phyloP scores from a whole-genome alignment of 2,888 invertebrate species.

The Blera fallax region DNA sequence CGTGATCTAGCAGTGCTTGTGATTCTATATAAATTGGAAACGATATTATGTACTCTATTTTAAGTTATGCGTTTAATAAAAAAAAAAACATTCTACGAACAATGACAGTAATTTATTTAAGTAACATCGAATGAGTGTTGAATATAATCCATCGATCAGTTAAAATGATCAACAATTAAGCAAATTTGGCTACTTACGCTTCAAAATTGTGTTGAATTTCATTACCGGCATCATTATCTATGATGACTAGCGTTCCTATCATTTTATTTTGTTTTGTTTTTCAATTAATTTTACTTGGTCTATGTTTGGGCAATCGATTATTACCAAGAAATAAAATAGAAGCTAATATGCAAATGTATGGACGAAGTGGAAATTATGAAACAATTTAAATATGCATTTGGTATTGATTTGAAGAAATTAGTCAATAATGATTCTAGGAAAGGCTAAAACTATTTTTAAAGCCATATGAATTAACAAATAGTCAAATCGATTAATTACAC shows the following conservation, averaged over 20 bases:
- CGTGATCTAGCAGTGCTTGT: neutral
- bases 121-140: neutral
- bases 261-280: neutral
- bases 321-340: neutral
- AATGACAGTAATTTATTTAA: constrained; percentile 7
- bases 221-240: constrained; percentile 5
- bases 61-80: neutral
- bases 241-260: neutral
- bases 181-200: neutral
- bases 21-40: neutral
- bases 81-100: neutral
- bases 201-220: constrained; percentile 11
- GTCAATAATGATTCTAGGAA: neutral
- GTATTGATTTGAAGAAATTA: neutral
- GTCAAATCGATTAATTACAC: too few species aligned
- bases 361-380: neutral
- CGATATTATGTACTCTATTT: neutral
- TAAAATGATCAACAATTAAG: constrained; percentile 2
- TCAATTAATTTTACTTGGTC: neutral
- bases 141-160: neutral
- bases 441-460: neutral
- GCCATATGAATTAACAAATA: neutral
- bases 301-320: neutral
- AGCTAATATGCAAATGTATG: neutral
- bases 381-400: neutral